Conservation (phyloP, 1,140 invertebrate genomes). For the Solenopsis invicta region DNA sequence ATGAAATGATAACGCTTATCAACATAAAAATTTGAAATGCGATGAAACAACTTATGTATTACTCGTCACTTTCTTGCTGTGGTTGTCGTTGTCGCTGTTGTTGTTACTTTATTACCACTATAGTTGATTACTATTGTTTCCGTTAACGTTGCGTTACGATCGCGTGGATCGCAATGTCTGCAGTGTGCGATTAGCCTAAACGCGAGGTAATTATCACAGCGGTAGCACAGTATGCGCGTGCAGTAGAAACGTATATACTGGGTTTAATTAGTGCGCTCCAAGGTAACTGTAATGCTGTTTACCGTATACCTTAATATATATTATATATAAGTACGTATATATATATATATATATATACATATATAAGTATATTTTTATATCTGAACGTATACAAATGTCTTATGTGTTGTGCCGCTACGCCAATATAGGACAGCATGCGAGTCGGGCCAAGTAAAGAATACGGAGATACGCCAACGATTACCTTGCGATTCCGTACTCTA, state of each 20-base stretch:
- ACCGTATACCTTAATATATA: constrained; percentile 15
- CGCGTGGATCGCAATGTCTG: constrained; percentile 43
- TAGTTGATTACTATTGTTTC: constrained; percentile 41
- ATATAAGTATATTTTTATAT: constrained; percentile 48
- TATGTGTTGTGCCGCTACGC: constrained; percentile 86
- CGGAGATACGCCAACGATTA: constrained; percentile 85
- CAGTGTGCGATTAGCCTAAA: constrained; percentile 53
- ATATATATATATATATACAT: constrained; percentile 38
- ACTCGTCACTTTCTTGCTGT: constrained; percentile 47
- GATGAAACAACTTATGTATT: constrained; percentile 6
- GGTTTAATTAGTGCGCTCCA: constrained; percentile 44
- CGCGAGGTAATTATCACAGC: constrained; percentile 51
- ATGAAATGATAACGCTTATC: neutral
- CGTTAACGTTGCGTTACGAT: constrained; percentile 43
- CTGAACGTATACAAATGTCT: constrained; percentile 82
- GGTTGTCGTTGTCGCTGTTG: constrained; percentile 73
- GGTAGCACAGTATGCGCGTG: constrained; percentile 50
- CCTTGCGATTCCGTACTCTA: constrained; percentile 86
- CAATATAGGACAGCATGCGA: constrained; percentile 87
- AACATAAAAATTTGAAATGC: constrained; percentile 13
- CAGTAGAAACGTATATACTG: constrained; percentile 27
- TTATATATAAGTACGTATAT: constrained; percentile 32
- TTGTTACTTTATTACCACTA: constrained; percentile 19
- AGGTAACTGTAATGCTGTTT: constrained; percentile 35
- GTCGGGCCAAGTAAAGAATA: constrained; percentile 87